Evolutionary conservation across 2,113 vertebrate genomes (phyloP), one percentile per base, ranked within the genome.

Genomic region (Brachirus orientalis): DNA sequence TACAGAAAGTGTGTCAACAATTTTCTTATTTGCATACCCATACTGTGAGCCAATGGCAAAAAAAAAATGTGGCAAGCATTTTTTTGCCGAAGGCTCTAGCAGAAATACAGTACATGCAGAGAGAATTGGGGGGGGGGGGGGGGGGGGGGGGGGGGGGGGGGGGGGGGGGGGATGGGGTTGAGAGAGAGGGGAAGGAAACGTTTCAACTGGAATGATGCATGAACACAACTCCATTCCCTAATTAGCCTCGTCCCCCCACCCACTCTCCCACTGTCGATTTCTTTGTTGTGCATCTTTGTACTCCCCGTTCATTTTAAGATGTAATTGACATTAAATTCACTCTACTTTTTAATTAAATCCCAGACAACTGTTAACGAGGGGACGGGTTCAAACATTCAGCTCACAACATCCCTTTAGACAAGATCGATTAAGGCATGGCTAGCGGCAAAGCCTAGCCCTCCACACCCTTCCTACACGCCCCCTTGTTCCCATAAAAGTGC

Each of bases 361-460:
- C 82, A 80, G 87, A 89, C 87, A 88, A 79, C 73, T 65, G 83
- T 72, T 91, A 90, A 89, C 84, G 83, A 90, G 86, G 82, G 65
- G 72, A 85, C 44, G 70, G 86, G 88, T 90, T 90, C 88, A 92
- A 89, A 92, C 86, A 88, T 80, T 88, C 90, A 85, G 74, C 66
- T 78, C 75, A 63, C 71, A 72, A 82, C 79, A 81, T 83, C 75
- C 86, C 79, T 83, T 90, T 82, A 93, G 88, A 91, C 64, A 70
- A 84, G 82, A 90, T 90, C 69, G 77, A 92, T 92, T 89, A 85
- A 70, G 86, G 77, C 83, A 63, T 75, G 45, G 74, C 85, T 75
- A 69, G 60, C 10, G 65, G 88, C 75, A 48, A 78, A 77, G 74
- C 77, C 53, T 36, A 58, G 55, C 50, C 62, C 67, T 61, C 53